A percentile compares a stretch with the other conserved stretches of the same genome.
Conservation (phyloP, 2,797 vertebrate species). For the Helicolenus hilgendorfi region DNA sequence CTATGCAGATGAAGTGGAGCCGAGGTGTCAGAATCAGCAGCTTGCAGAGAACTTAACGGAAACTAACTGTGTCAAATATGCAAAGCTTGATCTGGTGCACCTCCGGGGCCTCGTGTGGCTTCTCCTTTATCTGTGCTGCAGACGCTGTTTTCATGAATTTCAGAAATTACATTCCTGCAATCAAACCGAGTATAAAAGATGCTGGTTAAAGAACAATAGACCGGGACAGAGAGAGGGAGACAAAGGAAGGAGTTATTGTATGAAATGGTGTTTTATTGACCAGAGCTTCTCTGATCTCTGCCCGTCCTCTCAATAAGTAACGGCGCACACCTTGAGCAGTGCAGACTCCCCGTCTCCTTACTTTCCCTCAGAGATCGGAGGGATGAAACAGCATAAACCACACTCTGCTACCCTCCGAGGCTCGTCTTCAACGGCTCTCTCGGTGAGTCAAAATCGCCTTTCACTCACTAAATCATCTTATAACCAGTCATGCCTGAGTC, state of each 20-base stretch:
- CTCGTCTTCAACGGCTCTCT: slow-evolving; percentile 32
- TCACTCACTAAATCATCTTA: slow-evolving; percentile 70
- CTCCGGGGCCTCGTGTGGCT: slow-evolving; percentile 4
- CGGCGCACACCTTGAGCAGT: slow-evolving; percentile 40
- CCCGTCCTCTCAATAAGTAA: slow-evolving; percentile 23
- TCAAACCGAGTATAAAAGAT: not conserved
- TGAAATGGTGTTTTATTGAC: slow-evolving; percentile 11
- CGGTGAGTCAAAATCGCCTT: slow-evolving; percentile 27
- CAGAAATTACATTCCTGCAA: slow-evolving; percentile 11
- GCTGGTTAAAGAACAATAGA: not conserved
- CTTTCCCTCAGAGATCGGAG: slow-evolving; percentile 33
- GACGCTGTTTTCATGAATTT: slow-evolving; percentile 4
- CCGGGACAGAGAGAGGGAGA: not conserved
- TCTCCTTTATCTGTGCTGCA: not conserved
- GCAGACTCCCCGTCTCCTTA: slow-evolving; percentile 27
- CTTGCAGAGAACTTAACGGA: slow-evolving; percentile 37
- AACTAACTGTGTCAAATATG: slow-evolving; percentile 47
- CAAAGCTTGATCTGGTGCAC: slow-evolving; percentile 46
- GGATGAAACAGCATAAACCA: slow-evolving; percentile 56
- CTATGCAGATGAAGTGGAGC: slow-evolving; percentile 58
- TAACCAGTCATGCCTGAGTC: slow-evolving; percentile 62
- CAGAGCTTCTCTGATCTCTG: slow-evolving; percentile 26
- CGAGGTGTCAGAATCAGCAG: slow-evolving; percentile 58
- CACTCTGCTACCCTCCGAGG: slow-evolving; percentile 22
- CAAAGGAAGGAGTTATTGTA: not conserved